Conservation (phyloP, 2,113 vertebrate species). For the Progne subis region DNA sequence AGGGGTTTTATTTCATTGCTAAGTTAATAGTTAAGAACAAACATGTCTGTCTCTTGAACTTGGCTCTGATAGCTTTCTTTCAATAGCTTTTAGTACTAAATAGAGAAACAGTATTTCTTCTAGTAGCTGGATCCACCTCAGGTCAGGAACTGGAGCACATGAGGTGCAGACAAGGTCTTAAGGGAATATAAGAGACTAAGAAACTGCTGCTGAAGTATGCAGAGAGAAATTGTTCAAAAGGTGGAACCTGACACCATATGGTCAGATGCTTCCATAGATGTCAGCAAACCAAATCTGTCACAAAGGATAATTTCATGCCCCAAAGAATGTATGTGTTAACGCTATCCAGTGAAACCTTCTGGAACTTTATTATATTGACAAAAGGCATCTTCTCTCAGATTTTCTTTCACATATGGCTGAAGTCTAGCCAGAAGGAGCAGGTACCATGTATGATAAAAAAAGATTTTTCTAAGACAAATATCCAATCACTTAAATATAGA, state of each 20-base stretch:
- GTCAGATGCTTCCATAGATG: neutral
- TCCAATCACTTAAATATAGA: neutral
- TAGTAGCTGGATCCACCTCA: neutral
- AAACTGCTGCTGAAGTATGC: neutral
- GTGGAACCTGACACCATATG: conserved; percentile 20
- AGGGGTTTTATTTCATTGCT: neutral
- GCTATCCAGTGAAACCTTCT: neutral
- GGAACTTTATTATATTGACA: neutral
- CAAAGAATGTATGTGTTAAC: neutral
- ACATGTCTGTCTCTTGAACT: neutral
- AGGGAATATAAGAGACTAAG: neutral
- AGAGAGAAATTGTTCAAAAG: neutral
- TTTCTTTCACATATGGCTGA: neutral
- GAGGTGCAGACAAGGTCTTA: neutral
- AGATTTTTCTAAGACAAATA: neutral
- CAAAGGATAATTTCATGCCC: conserved; percentile 13
- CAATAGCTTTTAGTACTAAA: neutral
- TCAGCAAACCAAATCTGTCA: conserved; percentile 37
- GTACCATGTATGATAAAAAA: neutral
- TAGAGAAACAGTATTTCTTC: neutral
- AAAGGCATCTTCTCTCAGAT: neutral
- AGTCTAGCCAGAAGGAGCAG: neutral
- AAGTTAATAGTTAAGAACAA: neutral
- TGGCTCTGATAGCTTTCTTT: neutral
- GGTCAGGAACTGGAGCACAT: neutral